A percentile compares a stretch with the other conserved stretches of the same genome.
These are phyloP conservation scores for Zophobas atratus DNA, from an alignment of 1,140 invertebrate genomes.

Conservation along the genomic window DNA sequence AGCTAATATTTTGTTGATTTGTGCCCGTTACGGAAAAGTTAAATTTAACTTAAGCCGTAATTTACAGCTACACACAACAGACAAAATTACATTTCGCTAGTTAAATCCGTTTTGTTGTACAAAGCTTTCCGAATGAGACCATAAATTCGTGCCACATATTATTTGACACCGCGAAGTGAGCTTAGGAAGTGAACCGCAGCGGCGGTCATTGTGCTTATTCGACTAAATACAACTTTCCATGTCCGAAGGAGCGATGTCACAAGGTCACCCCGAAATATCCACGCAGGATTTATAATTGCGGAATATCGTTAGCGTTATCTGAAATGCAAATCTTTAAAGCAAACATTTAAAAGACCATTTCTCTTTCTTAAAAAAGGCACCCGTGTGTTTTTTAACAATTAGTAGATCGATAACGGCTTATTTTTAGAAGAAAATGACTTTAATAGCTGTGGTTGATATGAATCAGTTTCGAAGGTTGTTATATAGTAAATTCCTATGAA, in stretches of 20 bases:
- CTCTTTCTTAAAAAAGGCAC: slow-evolving; percentile 14
- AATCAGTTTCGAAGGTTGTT: slow-evolving; percentile 10
- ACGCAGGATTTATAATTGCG: slow-evolving; percentile 27
- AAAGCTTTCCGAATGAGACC: slow-evolving; percentile 17
- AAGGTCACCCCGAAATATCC: slow-evolving; percentile 23
- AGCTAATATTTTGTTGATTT: no score
- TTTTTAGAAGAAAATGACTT: slow-evolving; percentile 33
- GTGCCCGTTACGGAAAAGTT: neutral
- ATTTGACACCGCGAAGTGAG: slow-evolving; percentile 30
- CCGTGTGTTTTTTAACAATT: slow-evolving; percentile 21
- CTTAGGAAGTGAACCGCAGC: slow-evolving; percentile 21
- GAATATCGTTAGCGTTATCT: slow-evolving; percentile 31
- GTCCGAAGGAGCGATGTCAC: slow-evolving; percentile 17
- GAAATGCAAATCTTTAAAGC: slow-evolving; percentile 22
- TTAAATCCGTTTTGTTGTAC: slow-evolving; percentile 13
- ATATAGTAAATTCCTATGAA: neutral
- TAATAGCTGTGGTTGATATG: slow-evolving; percentile 19
- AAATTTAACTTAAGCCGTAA: slow-evolving; percentile 6
- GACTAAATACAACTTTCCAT: slow-evolving; percentile 25
- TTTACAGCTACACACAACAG: neutral
- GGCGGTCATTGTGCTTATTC: slow-evolving; percentile 35
- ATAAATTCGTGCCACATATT: slow-evolving; percentile 33
- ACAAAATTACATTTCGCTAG: slow-evolving; percentile 5
- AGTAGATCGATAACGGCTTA: slow-evolving; percentile 19
- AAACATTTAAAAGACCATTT: slow-evolving; percentile 32